phyloP scores from a whole-genome alignment of 2,888 invertebrate species.

The Nomada flava region DNA sequence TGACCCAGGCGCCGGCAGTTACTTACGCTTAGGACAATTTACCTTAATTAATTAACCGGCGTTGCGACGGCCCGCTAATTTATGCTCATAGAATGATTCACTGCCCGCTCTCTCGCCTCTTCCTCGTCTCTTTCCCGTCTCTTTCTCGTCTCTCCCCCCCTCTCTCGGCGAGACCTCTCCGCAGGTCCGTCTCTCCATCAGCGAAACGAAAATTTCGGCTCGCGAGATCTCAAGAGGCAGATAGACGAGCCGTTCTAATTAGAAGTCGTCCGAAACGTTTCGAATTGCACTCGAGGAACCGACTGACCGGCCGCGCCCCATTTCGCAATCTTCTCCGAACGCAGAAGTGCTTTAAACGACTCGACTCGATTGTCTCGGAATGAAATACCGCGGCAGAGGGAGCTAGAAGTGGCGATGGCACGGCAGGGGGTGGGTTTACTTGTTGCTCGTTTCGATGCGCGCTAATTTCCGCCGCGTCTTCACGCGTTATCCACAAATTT shows the following conservation, averaged over 20 bases:
- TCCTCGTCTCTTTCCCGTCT: conserved; percentile 15
- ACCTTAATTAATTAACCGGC: conserved; percentile 82
- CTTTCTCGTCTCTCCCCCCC: conserved; percentile 10
- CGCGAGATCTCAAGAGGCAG: conserved; percentile 40
- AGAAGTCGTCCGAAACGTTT: conserved; percentile 57
- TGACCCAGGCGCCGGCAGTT: conserved; percentile 76
- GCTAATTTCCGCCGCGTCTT: conserved; percentile 36
- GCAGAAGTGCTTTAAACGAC: conserved; percentile 33
- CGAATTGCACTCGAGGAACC: conserved; percentile 51
- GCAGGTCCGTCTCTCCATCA: neutral
- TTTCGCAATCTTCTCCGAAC: conserved; percentile 43
- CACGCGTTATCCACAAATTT: neutral
- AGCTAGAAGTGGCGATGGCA: neutral
- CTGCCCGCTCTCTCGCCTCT: conserved; percentile 63
- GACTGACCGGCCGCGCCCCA: conserved; percentile 40
- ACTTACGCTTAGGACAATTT: conserved; percentile 82
- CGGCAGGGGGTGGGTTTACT: conserved; percentile 20
- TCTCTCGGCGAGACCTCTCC: neutral
- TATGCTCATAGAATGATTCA: conserved; percentile 82
- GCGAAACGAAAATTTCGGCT: conserved; percentile 54
- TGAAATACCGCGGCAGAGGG: conserved; percentile 23
- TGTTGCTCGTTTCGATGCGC: conserved; percentile 48
- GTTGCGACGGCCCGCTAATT: conserved; percentile 81
- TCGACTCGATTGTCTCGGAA: conserved; percentile 46
- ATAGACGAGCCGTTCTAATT: conserved; percentile 64